Conservation (phyloP, 2,888 invertebrate species). For the Drosophila helvetica region DNA sequence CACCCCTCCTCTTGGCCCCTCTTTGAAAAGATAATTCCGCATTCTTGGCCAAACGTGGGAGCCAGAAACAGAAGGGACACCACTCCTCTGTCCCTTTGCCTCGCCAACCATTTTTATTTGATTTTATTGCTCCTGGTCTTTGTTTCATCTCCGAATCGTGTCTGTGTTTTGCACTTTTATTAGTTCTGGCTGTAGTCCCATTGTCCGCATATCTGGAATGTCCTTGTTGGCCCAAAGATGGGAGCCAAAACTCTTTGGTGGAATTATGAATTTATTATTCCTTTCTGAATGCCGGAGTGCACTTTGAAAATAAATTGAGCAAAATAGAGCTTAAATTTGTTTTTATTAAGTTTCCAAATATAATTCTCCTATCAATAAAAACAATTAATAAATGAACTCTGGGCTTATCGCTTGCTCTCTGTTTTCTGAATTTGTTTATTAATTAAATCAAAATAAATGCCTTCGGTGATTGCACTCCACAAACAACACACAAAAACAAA, state of each 20-base stretch:
- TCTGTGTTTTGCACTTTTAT: slow-evolving; percentile 42
- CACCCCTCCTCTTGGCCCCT: slow-evolving; percentile 2
- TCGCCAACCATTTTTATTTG: slow-evolving; percentile 55
- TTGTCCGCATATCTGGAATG: slow-evolving; percentile 19
- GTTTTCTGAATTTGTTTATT: not conserved
- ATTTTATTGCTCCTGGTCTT: slow-evolving; percentile 56
- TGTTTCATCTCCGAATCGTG: slow-evolving; percentile 17
- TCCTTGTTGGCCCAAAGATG: slow-evolving; percentile 9
- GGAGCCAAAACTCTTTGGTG: not conserved
- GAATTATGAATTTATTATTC: not conserved
- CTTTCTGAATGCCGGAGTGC: not conserved
- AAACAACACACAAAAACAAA: not conserved
- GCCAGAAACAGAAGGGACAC: slow-evolving; percentile 12
- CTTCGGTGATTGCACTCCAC: not conserved
- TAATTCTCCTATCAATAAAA: not conserved
- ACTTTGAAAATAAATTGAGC: not conserved
- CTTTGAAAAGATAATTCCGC: slow-evolving; percentile 61
- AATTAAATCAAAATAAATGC: not conserved
- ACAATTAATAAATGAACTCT: not conserved
- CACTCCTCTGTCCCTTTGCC: not conserved
- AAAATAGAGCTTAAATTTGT: not conserved
- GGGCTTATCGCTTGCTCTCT: not conserved
- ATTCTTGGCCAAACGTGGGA: slow-evolving; percentile 52
- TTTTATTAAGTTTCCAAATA: too few species aligned
- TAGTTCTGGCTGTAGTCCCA: slow-evolving; percentile 46